Conservation (phyloP, 2,113 vertebrate genomes). For the Sialia sialis region DNA sequence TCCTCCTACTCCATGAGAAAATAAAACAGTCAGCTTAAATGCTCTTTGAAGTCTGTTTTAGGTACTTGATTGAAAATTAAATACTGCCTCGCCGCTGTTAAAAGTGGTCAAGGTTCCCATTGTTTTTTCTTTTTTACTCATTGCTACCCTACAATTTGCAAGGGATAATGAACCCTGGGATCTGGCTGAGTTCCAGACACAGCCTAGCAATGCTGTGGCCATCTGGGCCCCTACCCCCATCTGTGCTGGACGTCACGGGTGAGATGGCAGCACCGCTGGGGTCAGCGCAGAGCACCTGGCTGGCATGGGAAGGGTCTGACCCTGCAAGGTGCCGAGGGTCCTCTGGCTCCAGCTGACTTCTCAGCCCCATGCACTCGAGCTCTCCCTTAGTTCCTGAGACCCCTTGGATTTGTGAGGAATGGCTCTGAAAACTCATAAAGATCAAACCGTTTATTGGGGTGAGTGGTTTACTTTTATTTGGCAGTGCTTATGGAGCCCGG, state of each 20-base stretch:
- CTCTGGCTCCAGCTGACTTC: background rate
- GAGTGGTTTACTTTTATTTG: background rate
- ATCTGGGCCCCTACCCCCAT: background rate
- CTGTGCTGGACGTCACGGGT: fast-evolving
- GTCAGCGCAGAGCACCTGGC: background rate
- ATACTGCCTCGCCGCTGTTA: conserved; percentile 32
- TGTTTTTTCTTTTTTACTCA: background rate
- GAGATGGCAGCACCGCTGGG: fast-evolving
- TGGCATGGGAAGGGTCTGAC: background rate
- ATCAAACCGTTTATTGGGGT: background rate
- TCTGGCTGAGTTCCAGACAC: conserved; percentile 10
- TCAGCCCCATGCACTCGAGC: background rate
- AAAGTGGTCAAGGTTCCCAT: conserved; percentile 14
- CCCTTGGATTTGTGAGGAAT: background rate
- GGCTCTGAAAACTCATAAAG: conserved; percentile 20
- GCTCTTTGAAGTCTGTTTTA: conserved; percentile 75
- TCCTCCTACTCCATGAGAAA: conserved; percentile 71
- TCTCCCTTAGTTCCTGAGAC: background rate
- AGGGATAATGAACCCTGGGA: background rate
- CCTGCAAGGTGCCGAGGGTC: fast-evolving
- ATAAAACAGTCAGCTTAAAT: conserved; percentile 73
- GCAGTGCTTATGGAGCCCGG: background rate
- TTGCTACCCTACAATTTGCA: background rate
- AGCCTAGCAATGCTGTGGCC: background rate
- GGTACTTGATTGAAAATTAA: conserved; percentile 72